These are phyloP conservation scores for Argyresthia albistria DNA, from an alignment of 2,888 invertebrate genomes.

Conservation along the genomic window DNA sequence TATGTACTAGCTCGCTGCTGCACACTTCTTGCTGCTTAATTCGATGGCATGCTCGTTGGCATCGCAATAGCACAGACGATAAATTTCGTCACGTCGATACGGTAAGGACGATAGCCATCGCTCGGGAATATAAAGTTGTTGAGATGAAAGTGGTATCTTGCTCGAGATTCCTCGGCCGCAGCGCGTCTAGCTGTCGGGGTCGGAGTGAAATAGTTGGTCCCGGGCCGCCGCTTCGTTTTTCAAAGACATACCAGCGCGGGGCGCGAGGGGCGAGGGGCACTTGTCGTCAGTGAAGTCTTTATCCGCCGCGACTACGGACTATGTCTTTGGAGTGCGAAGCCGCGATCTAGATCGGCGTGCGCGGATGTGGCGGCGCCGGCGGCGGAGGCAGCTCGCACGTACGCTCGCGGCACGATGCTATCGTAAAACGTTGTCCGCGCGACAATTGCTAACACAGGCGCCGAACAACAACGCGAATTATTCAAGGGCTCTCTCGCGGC, in stretches of 20 bases:
- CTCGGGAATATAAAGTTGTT: background rate
- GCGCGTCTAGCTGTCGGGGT: constrained; percentile 4
- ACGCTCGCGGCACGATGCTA: constrained; percentile 45
- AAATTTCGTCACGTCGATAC: background rate
- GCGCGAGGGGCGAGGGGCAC: constrained; percentile 19
- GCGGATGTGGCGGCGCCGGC: constrained; percentile 14
- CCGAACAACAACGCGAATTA: constrained; percentile 53
- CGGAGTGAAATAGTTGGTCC: constrained; percentile 16
- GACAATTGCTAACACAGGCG: constrained; percentile 65
- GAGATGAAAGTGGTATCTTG: background rate
- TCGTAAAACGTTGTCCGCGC: constrained; percentile 49
- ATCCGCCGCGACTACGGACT: constrained; percentile 49
- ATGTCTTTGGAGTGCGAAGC: constrained; percentile 52
- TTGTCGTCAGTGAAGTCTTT: constrained; percentile 58
- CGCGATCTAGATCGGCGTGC: constrained; percentile 55
- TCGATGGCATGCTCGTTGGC: background rate
- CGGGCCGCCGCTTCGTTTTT: constrained; percentile 28
- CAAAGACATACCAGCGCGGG: constrained; percentile 47
- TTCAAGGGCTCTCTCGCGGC: constrained; percentile 36
- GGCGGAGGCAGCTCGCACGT: constrained; percentile 33
- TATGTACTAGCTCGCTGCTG: background rate
- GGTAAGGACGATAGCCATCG: background rate
- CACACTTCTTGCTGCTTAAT: background rate
- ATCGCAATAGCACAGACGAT: background rate
- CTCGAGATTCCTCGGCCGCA: background rate